Evolutionary conservation across 2,888 invertebrate genomes (phyloP), one percentile per base, ranked within the genome.

Genomic region (Onthophagus sagittarius): DNA sequence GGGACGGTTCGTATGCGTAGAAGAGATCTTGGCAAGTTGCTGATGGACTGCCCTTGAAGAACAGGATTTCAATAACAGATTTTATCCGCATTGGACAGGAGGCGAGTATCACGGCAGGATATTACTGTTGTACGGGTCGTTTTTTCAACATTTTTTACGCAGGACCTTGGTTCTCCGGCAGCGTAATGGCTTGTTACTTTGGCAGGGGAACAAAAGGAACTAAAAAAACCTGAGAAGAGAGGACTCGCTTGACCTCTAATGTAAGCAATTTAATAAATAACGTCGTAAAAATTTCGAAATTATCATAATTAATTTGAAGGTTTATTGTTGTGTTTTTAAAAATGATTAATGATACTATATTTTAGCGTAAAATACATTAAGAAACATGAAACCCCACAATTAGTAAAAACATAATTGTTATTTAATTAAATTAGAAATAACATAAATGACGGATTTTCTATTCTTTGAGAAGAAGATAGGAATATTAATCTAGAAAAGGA

Each of bases 11-110:
- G 39, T 23, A 3, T 53, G 9, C 39, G 39, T 53, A 53, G 9
- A 53, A 53, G 23, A 23, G 39, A 7, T 53, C 39, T 53, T 53
- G 39, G 39, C 39, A 53, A 53, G 39, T 53, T 53, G 39, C 39
- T 53, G 39, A 53, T 53, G 39, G 39, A 53, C 53, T 75, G 77
- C 75, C 77, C 77, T 77, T 77, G 77, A 75, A 75, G 73, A 71
- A 73, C 69, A 69, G 74, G 75, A 74, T 72, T 74, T 76, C 75
- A 72, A 71, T 72, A 73, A 72, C 71, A 74, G 76, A 76, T 76
- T 76, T 64, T 69, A 74, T 72, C 75, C 64, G 63, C 72, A 69
- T 69, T 62, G 31, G 69, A 70, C 53, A 13, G 62, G 62, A 71
- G 62, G 71, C 62, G 31, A 62, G 33, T 70, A 71, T 71, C 71